A percentile compares a stretch with the other conserved stretches of the same genome.
Evolutionary conservation across 1,140 invertebrate species (phyloP).

Genomic region (Drosophila teissieri): DNA sequence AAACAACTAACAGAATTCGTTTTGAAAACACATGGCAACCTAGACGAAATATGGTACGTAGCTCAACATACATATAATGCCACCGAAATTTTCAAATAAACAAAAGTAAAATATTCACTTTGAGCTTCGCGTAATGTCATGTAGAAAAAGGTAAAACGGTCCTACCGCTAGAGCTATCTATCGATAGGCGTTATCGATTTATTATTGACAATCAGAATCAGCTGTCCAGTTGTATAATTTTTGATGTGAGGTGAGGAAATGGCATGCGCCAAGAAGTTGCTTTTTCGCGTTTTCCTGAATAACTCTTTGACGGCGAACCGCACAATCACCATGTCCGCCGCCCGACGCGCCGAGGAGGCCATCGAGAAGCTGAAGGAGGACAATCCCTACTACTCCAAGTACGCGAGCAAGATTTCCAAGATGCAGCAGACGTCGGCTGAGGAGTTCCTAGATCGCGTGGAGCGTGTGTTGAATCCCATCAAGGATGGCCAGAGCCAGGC

Average conservation of each 20-base stretch:
- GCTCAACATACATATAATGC: no score
- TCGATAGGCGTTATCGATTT: background rate
- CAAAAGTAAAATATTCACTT: no score
- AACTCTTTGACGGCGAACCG: slow-evolving; percentile 40
- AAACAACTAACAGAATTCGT: no score
- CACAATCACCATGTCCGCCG: slow-evolving; percentile 70
- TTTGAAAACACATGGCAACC: no score
- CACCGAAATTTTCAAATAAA: no score
- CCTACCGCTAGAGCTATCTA: background rate
- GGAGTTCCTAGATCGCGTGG: slow-evolving; percentile 89
- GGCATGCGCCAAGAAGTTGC: slow-evolving; percentile 58
- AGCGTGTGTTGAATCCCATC: slow-evolving; percentile 85
- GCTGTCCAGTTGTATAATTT: slow-evolving; percentile 26
- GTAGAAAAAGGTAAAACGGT: no score
- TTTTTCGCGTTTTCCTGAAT: slow-evolving; percentile 47
- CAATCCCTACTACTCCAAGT: slow-evolving; percentile 94
- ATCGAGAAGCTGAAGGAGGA: slow-evolving; percentile 80
- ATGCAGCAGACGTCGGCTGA: slow-evolving; percentile 91
- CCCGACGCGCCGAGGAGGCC: slow-evolving; percentile 70
- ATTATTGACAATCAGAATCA: background rate
- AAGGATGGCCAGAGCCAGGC: slow-evolving; percentile 85
- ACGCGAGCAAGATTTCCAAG: slow-evolving; percentile 90
- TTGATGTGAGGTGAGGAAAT: slow-evolving; percentile 31
- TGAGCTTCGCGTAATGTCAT: no score
- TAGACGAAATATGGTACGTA: no score